Base-by-base conservation (phyloP, 2,113 vertebrate species). In the Hemiprocne comata region DNA sequence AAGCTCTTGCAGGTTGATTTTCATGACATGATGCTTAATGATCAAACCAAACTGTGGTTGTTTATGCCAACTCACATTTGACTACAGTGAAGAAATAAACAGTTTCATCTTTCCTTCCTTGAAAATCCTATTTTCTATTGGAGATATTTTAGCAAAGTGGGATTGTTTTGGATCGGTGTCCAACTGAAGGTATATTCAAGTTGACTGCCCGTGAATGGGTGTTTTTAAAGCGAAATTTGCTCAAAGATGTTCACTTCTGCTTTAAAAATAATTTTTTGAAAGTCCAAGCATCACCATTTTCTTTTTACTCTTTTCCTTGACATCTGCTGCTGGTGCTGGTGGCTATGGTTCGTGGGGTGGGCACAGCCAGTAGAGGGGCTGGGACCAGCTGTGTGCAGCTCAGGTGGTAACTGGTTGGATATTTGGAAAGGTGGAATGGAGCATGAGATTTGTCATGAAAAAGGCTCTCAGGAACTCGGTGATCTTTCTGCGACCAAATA, bases 1-100 rank as follows among this genome's bases (percentile, higher is more conserved):
- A 94, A 76, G 60, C 90, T 94, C 87, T 94, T 1, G 8, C 82
- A 93, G 85, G 83, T 92, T 97, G 92, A 78, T 89, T 94, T 94
- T 90, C 93, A 67, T 96, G 94, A 92, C 88, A 21, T 85, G 90
- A 90, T 21, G 42, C 92, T 88, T 92, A 96, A 91, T 79, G 86
- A 96, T 95, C 94, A 93, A 92, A 90, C 88, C 65, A 70, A 75
- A 72, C 81, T 38, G 86, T 87, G 93, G 92, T 96, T 97, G 90
- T 96, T 96, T 95, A 82, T 92, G 83, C 94, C 92, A 93, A 42
- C 33, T 90, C 73, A 29, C 77, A 89, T 97, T 89, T 95, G 62
- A 92, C 83, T 89, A 50, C 34, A 62, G 61, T 33, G 86, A 66
- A 69, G 83, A 72, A 95, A 85, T 83, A 84, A 96, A 92, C 88